Base-by-base conservation (phyloP, 1,140 invertebrate species). In the Steinernema feltiae region DNA sequence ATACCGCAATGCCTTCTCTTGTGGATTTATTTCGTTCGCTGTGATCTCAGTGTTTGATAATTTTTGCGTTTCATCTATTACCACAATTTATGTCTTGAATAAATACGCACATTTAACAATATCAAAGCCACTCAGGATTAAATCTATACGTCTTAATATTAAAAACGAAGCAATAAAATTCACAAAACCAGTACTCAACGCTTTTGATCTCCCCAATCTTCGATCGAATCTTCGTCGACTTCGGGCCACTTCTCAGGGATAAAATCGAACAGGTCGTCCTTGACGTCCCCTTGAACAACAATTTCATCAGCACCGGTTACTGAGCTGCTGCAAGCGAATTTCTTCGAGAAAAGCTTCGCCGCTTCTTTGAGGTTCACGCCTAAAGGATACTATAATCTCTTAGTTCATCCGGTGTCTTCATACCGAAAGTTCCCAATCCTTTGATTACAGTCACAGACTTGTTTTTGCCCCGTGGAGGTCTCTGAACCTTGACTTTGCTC, bases 251-350 rank as follows among this genome's bases (percentile, higher is more conserved):
- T 98, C 85, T 98, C 95, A 73, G 94, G 93, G 85, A 99, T 93
- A 75, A 98, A 91, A 89, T 98, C 95, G 88, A 97, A 95, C 1
- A 98, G 88, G 82, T 98, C 95, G 89, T 97, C 95, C 46, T 80
- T 76, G 0, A 81, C 84, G 77, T 88, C 87, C 24, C 89, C 97
- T 89, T 99, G 97, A 87, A 99, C 97, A 2, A 98, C 95, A 86
- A 99, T 97, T 89, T 99, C 97, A 90, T 99, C 96, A 76, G 97
- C 94, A 17, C 94, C 95, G 35, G 95, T 97, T 0, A 99, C 94
- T 24, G 96, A 98, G 21, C 95, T 95, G 12, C 97, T 96, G 89
- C 97, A 99, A 2, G 97, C 95, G 90, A 99, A 99, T 87, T 93
- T 94, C 73, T 92, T 92, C 35, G 94, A 94, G 89, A 99, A 99